Evolutionary conservation across 2,888 invertebrate genomes (phyloP).

Genomic region (Seira ritae): DNA sequence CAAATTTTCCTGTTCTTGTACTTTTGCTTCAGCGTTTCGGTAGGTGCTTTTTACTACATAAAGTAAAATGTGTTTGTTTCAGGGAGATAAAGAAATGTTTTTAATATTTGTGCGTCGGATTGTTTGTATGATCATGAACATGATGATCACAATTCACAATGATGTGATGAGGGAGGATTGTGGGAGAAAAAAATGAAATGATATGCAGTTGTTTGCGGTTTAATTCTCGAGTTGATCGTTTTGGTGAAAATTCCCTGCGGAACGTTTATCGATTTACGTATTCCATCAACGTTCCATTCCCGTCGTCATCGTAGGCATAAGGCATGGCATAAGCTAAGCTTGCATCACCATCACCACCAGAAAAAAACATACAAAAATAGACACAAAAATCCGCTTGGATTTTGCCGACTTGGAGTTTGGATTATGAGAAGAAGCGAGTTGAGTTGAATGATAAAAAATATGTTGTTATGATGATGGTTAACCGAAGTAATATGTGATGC

Average conservation of each 20-base stretch:
- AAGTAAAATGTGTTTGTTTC: too few relatives aligned
- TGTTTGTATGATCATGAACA: too few relatives aligned
- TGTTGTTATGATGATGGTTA: neutral
- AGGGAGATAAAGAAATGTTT: too few relatives aligned
- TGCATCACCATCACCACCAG: too few relatives aligned
- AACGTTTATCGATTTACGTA: conserved; percentile 61
- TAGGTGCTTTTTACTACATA: too few relatives aligned
- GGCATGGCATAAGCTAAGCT: neutral
- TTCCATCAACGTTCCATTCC: conserved; percentile 52
- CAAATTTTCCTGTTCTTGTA: too few relatives aligned
- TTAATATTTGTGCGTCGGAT: too few relatives aligned
- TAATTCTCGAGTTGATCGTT: conserved; percentile 60
- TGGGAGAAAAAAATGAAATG: neutral
- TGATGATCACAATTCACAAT: too few relatives aligned
- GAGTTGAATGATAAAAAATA: neutral
- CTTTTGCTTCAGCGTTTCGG: too few relatives aligned
- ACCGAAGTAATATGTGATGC: neutral
- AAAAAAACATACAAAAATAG: neutral
- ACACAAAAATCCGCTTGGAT: neutral
- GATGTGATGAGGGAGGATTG: neutral
- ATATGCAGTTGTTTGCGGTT: conserved; percentile 46
- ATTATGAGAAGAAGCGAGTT: neutral
- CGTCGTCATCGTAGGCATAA: neutral
- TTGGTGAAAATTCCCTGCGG: conserved; percentile 58
- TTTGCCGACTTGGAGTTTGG: neutral